A percentile compares a stretch with the other conserved stretches of the same genome.
Evolutionary conservation across 2,888 invertebrate species (phyloP).

Genomic region (Trichogramma dendrolimi): DNA sequence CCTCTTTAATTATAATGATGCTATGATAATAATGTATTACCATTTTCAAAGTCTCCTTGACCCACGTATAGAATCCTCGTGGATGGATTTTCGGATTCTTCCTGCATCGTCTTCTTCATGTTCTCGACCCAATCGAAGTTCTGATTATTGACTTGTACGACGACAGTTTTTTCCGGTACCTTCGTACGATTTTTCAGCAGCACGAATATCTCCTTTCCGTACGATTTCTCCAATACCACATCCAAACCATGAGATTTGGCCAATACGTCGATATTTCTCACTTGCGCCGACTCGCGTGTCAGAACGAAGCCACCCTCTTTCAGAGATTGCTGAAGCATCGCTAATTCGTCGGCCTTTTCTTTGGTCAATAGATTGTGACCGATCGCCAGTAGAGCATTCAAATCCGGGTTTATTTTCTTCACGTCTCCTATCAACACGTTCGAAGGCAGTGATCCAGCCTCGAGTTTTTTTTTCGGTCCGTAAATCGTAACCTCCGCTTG

Average conservation of each 20-base stretch:
- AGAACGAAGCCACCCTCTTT: constrained; percentile 40
- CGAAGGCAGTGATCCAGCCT: constrained; percentile 51
- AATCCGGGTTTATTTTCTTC: constrained; percentile 57
- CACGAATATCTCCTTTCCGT: constrained; percentile 3
- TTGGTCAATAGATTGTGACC: constrained; percentile 54
- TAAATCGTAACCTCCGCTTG: constrained; percentile 65
- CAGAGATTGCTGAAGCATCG: constrained; percentile 28
- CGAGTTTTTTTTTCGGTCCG: constrained; percentile 41
- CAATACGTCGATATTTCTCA: constrained; percentile 31
- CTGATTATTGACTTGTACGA: constrained; percentile 40
- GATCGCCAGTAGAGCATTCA: constrained; percentile 55
- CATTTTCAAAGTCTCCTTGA: constrained; percentile 63
- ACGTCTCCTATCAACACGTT: constrained; percentile 59
- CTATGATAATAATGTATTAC: constrained; percentile 2
- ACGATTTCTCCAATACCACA: constrained; percentile 20
- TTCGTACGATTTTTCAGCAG: constrained; percentile 35
- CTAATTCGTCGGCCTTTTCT: constrained; percentile 14
- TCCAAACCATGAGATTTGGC: constrained; percentile 56
- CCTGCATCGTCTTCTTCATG: constrained; percentile 41
- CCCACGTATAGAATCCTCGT: constrained; percentile 64
- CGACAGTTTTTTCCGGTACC: constrained; percentile 36
- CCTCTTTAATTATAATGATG: not conserved
- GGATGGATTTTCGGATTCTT: constrained; percentile 49
- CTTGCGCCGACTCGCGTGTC: constrained; percentile 33
- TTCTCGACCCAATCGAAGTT: constrained; percentile 48